phyloP scores from a whole-genome alignment of 1,140 invertebrate species.

The Chelonus insularis region DNA sequence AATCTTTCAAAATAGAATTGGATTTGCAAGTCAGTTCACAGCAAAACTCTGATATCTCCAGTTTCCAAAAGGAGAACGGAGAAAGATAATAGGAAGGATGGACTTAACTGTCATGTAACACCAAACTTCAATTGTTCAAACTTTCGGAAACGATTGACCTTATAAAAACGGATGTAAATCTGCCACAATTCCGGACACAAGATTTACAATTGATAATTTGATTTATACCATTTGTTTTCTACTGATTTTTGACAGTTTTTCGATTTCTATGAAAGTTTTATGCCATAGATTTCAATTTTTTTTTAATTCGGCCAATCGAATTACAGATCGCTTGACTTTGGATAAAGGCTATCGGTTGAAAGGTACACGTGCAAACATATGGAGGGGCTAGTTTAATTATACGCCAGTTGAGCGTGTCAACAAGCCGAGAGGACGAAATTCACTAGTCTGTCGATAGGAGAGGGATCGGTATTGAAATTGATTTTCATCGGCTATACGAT shows the following conservation, averaged over 20 bases:
- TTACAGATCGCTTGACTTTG: constrained; percentile 25
- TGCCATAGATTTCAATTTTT: background rate
- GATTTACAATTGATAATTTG: no score
- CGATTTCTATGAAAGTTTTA: no score
- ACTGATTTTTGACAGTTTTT: background rate
- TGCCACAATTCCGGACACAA: no score
- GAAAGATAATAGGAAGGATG: background rate
- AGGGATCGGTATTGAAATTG: constrained; percentile 19
- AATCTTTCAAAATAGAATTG: constrained; percentile 31
- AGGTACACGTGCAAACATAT: constrained; percentile 28
- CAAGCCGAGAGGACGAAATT: constrained; percentile 27
- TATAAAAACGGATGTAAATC: constrained; percentile 6
- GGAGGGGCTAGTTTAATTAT: constrained; percentile 28
- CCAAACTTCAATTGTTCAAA: constrained; percentile 24
- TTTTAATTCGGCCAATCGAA: background rate
- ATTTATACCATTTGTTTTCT: no score
- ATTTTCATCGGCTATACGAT: constrained; percentile 20
- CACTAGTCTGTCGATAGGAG: constrained; percentile 14
- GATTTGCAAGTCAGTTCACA: constrained; percentile 37
- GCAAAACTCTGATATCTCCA: constrained; percentile 4
- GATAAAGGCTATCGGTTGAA: constrained; percentile 22
- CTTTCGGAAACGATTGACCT: constrained; percentile 14
- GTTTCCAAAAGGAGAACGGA: background rate
- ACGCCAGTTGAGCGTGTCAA: constrained; percentile 29
- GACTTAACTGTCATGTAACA: background rate